phyloP scores from a whole-genome alignment of 1,140 invertebrate species.

The Drosophila nasuta region DNA sequence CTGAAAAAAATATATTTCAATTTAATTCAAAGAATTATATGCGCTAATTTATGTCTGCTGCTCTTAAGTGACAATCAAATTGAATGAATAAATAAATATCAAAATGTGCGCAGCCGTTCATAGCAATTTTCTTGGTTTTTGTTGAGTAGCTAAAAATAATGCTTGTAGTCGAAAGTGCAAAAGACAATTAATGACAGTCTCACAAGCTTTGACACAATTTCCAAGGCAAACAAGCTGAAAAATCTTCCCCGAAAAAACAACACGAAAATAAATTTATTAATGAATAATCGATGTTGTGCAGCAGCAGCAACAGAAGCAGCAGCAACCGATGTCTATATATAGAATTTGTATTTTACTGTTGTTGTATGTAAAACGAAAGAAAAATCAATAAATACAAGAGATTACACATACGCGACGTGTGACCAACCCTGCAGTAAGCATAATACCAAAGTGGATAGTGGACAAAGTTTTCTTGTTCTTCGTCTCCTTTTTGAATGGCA shows the following conservation, averaged over 20 bases:
- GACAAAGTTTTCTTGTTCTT: slow-evolving; percentile 25
- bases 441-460: slow-evolving; percentile 21
- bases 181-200: background rate
- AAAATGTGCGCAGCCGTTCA: too few species aligned
- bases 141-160: slow-evolving; percentile 14
- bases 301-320: background rate
- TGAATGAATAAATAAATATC: too few species aligned
- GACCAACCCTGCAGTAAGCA: slow-evolving; percentile 5
- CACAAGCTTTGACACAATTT: background rate
- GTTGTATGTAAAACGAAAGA: background rate
- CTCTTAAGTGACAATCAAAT: too few species aligned
- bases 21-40: too few species aligned
- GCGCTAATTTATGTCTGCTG: too few species aligned
- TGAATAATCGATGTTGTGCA: slow-evolving; percentile 44
- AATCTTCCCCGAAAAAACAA: background rate
- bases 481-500: slow-evolving; percentile 9
- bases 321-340: slow-evolving; percentile 9
- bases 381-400: slow-evolving; percentile 36
- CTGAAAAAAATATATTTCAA: too few species aligned
- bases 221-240: slow-evolving; percentile 8
- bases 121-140: background rate
- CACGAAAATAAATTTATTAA: slow-evolving; percentile 27
- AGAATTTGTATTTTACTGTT: background rate
- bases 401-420: slow-evolving; percentile 42
- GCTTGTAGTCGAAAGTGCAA: background rate